These are phyloP conservation scores for Meriones psammophilus DNA, from an alignment of 2,797 vertebrate genomes.

Conservation along the genomic window DNA sequence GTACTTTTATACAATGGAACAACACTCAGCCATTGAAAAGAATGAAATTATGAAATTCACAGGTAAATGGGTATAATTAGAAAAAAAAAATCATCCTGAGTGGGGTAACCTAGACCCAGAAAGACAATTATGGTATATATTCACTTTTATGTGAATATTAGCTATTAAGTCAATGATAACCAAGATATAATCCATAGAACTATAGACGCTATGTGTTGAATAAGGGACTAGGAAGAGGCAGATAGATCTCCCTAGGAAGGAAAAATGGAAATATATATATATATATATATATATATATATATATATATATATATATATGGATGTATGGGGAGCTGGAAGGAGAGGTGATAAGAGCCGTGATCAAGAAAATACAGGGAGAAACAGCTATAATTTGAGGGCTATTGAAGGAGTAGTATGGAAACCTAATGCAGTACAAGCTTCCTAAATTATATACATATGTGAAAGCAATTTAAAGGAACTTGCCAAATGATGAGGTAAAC, in stretches of 20 bases:
- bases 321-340: not conserved
- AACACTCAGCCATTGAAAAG: not conserved
- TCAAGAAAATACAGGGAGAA: not conserved
- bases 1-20: not conserved
- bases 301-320: not conserved
- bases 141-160: not conserved
- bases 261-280: not conserved
- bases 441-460: not conserved
- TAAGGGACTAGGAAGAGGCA: not conserved
- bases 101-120: not conserved
- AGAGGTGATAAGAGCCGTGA: not conserved
- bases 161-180: not conserved
- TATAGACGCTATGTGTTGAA: not conserved
- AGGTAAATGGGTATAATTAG: not conserved
- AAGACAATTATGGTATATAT: not conserved
- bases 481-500: not conserved
- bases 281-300: not conserved
- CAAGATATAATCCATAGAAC: not conserved
- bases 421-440: not conserved
- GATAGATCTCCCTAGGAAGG: not conserved
- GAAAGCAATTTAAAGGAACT: not conserved
- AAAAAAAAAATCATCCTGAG: not conserved
- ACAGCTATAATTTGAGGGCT: not conserved
- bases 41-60: not conserved
- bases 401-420: not conserved